Evolutionary conservation across 2,113 vertebrate species (phyloP), one percentile per base, ranked within the genome.

Genomic region (Cacatua alba): DNA sequence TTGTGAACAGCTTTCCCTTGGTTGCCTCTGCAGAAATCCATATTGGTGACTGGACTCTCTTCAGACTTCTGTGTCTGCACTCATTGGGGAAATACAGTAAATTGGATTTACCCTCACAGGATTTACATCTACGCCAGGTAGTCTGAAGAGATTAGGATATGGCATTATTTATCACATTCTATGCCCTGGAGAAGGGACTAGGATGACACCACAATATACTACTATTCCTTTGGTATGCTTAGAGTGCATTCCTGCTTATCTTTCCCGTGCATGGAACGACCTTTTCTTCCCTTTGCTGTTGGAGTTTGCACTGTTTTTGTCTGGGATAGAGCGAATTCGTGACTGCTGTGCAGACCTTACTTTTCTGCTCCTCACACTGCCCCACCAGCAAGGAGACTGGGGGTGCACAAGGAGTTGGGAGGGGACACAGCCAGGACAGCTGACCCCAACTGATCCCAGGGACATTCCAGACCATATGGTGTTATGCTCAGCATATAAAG

Each of bases 401-500:
- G 24, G 29, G 33, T 14, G 52, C 33, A 84, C 55, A 37, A 59
- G 29, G 11, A 43, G 25, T 6, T 80, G 49, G 29, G 31, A 87
- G 17, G 17, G 49, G 29, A 43, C 53, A 48, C 14, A 15, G 64
- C 26, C 2, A 4, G 33, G 48, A 80, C 17, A 72, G 65, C 35
- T 51, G 65, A 63, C 13, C 26, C 64, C 28, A 19, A 2, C 7
- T 44, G 41, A 28, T 21, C 52, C 15, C 15, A 69, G 31, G 23
- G 41, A 49, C 6, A 7, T 41, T 6, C 35, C 24, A 9, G 6
- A 6, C 6, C 35, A 14, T 2, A 33, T 2, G n/a, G 5, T 0
- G 1, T 7, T 25, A 41, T 2, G 0, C 8, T 49, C 33, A 82
- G 59, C 7, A 3, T 2, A 7, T 0, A 37, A 31, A 77, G 17